Base-by-base conservation (phyloP, 2,888 invertebrate genomes). In the Tridacna gigas region DNA sequence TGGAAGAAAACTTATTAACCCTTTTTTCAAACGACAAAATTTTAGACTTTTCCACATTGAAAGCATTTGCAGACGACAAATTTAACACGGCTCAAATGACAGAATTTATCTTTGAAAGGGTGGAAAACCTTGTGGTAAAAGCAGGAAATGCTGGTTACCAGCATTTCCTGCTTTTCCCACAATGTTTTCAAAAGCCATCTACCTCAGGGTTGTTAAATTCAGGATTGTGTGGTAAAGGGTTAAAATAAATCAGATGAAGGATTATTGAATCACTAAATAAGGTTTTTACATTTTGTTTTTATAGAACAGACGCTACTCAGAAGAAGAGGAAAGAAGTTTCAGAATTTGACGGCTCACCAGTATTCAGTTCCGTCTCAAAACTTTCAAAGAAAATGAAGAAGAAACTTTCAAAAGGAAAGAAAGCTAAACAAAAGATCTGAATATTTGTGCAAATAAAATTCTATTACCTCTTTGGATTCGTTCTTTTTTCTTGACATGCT, bases 351-450 rank as follows among this genome's bases (percentile, higher is more conserved):
- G 71, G 71, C 15, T 48, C 71, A 26, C 71, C 71, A 26, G 71
- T 71, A n/a, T 71, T n/a, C 45, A 71, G 13, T 4, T 22, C n/a
- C 13, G 0, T n/a, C 3, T 25, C 22, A 25, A 71, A 51, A 71
- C 48, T n/a, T 48, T 25, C 71, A 26, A 51, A 25, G 51, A 71
- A 71, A 71, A 71, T 71, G 71, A 47, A 51, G 47, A 71, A 71
- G 25, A 71, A 71, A 51, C 3, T 51, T 9, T 13, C 12, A 26
- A 71, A 71, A 51, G 25, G 45, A 12, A 37, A 25, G 63, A 63
- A 63, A 63, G 13, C 9, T 4, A 63, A 63, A 22, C 63, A 22
- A 22, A 63, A 25, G 22, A 63, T 2, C 3, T 63, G 63, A 63
- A 63, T 56, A 56, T 56, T 56, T 37, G 7, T 37, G 37, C 37